A percentile compares a stretch with the other conserved stretches of the same genome.
phyloP scores from a whole-genome alignment of 2,888 invertebrate species.

The Acleris holmiana region DNA sequence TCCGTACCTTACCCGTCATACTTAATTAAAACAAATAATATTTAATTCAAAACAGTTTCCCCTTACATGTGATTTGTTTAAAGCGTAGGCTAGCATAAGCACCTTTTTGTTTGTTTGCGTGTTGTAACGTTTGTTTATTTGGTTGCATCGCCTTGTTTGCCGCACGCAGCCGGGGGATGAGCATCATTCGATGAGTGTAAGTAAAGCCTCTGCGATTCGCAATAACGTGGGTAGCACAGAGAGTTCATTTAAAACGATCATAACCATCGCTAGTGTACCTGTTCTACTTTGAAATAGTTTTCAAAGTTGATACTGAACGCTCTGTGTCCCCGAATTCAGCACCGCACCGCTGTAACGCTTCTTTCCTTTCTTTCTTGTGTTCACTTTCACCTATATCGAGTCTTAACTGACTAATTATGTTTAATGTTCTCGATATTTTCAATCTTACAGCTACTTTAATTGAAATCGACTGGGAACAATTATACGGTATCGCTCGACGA shows the following conservation, averaged over 20 bases:
- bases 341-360: constrained; percentile 23
- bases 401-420: constrained; percentile 6
- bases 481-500: constrained; percentile 5
- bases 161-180: constrained; percentile 86
- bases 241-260: constrained; percentile 6
- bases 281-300: not conserved
- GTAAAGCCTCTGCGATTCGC: constrained; percentile 57
- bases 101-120: constrained; percentile 58
- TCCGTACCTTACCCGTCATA: no score
- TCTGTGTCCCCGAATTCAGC: constrained; percentile 16
- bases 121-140: constrained; percentile 76
- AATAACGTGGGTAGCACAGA: constrained; percentile 13
- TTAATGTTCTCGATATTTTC: constrained; percentile 15
- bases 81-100: not conserved
- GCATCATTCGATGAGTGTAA: constrained; percentile 90
- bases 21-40: no score
- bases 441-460: constrained; percentile 10
- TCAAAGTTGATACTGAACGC: not conserved
- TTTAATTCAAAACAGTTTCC: no score
- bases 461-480: not conserved
- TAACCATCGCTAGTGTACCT: not conserved
- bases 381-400: constrained; percentile 25
- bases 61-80: no score
- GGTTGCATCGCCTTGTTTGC: constrained; percentile 81
- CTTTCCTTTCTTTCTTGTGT: constrained; percentile 11